Base-by-base conservation (phyloP, 2,888 invertebrate genomes). In the Sarcophaga carnaria region DNA sequence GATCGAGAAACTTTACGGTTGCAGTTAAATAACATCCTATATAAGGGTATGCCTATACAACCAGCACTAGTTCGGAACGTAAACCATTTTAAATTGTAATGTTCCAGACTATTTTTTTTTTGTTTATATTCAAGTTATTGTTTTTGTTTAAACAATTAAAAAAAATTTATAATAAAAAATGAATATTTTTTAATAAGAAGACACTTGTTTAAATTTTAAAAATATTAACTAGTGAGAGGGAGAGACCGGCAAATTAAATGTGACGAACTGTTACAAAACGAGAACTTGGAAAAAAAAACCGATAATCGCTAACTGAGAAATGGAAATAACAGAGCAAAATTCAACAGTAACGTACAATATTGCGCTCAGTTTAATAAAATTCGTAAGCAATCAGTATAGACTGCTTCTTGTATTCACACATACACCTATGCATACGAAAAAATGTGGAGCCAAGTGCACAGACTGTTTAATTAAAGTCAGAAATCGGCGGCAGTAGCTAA, bases 181-280 rank as follows among this genome's bases (percentile, higher is more conserved):
- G 59, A 67, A 74, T 63, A 11, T 47, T 47, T 63, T 70, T 47
- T 47, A 63, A 22, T 54, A 14, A 10, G 17, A 64, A 63, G 54
- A 83, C 83, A 78, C 72, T 83, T 83, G 74, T 79, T 70, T 75
- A 69, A 83, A 79, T 70, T 63, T 14, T 17, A 45, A 75, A 70
- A 54, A 49, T 20, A 54, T 54, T 14, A 70, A 60, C 22, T 37
- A 37, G 8, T 10, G 37, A 37, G 37, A 37, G 37, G 3, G 45
- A 54, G 71, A 80, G 72, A 76, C 71, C 80, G 70, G 70, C 79
- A 71, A 76, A 76, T 71, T 54, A 47, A 63, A 54, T 22, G 20
- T 37, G 63, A 49, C 11, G 47, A 60, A 10, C 60, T 25, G 70
- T 47, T 74, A 60, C 12, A 22, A 22, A 37, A 37, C 8, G 8